A percentile compares a stretch with the other conserved stretches of the same genome.
phyloP scores from a whole-genome alignment of 2,888 invertebrate genomes.

The Linnaemya vulpina region DNA sequence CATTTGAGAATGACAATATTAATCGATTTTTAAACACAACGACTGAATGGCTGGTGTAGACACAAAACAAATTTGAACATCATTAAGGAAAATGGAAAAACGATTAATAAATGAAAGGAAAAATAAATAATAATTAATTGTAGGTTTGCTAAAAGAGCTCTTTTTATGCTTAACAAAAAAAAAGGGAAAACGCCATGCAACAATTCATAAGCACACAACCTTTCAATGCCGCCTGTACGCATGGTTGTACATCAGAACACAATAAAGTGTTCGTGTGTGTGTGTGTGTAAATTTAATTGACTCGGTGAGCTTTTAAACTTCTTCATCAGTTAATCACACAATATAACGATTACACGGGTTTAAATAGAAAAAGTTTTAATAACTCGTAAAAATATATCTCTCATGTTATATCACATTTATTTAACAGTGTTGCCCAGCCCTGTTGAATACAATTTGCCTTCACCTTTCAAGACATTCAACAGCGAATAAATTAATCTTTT shows the following conservation, averaged over 20 bases:
- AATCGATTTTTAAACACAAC: slow-evolving; percentile 8
- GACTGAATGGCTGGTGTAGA: background rate
- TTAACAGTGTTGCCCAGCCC: too few species aligned
- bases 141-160: background rate
- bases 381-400: background rate
- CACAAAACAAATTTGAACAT: background rate
- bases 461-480: too few species aligned
- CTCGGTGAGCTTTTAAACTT: background rate
- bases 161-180: background rate
- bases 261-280: too few species aligned
- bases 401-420: background rate
- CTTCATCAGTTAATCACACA: background rate
- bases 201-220: background rate
- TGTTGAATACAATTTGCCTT: too few species aligned
- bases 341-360: too few species aligned
- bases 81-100: slow-evolving; percentile 9
- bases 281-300: background rate
- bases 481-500: too few species aligned
- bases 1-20: background rate
- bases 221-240: too few species aligned
- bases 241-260: too few species aligned
- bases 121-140: slow-evolving; percentile 29
- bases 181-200: background rate
- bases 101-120: background rate
- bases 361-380: too few species aligned